phyloP scores from a whole-genome alignment of 2,113 vertebrate genomes.

The Microcebus griseorufus region DNA sequence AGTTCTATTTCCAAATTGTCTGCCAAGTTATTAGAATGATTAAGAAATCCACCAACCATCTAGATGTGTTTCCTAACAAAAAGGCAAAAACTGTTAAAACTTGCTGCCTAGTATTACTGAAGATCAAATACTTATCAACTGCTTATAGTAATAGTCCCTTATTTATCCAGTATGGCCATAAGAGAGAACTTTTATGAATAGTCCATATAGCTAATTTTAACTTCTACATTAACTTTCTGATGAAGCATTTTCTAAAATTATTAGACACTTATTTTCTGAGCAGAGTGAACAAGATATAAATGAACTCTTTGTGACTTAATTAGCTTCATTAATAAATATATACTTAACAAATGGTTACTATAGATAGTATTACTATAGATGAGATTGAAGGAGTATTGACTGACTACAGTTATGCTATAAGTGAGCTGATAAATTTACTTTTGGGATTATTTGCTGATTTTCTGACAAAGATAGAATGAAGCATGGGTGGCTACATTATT shows the following conservation, averaged over 20 bases:
- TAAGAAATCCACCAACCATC: background rate
- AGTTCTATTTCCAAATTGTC: slow-evolving; percentile 1
- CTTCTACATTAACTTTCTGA: background rate
- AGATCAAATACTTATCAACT: background rate
- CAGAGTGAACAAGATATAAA: background rate
- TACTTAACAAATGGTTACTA: background rate
- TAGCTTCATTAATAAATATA: background rate
- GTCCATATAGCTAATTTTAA: background rate
- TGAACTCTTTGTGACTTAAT: background rate
- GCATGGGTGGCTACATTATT: background rate
- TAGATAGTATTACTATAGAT: background rate
- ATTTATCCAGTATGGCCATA: background rate
- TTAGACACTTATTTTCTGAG: background rate
- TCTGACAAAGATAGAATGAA: background rate
- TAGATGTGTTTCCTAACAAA: slow-evolving; percentile 15
- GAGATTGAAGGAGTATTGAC: background rate
- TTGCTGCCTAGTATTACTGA: background rate
- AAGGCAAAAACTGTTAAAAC: background rate
- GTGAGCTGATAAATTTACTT: slow-evolving; percentile 2
- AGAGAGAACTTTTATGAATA: background rate
- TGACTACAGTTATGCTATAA: background rate
- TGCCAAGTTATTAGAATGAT: slow-evolving; percentile 35
- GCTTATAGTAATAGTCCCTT: background rate
- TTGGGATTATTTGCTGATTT: slow-evolving; percentile 18
- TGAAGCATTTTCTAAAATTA: slow-evolving; percentile 32